A percentile compares a stretch with the other conserved stretches of the same genome.
These are phyloP conservation scores for Xenus cinereus DNA, from an alignment of 2,113 vertebrate species.

Conservation along the genomic window DNA sequence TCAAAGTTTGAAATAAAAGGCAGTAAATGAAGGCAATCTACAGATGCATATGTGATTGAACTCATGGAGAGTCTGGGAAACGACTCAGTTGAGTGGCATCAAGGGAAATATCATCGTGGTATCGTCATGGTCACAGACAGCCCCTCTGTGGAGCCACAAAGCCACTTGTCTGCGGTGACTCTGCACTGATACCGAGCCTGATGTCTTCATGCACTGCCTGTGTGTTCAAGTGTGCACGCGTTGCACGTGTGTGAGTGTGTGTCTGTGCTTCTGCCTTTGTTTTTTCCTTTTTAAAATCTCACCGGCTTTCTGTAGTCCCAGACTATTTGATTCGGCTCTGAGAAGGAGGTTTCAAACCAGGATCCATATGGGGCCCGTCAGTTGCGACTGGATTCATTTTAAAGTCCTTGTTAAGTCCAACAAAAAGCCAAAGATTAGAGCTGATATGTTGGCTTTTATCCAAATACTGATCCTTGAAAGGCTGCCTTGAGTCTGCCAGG, in stretches of 20 bases:
- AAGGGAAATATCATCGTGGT: not conserved
- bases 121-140: slow-evolving; percentile 22
- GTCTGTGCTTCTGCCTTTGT: not conserved
- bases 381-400: slow-evolving; percentile 62
- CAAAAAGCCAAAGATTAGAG: slow-evolving; percentile 69
- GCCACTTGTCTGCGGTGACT: not conserved
- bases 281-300: not conserved
- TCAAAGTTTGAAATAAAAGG: slow-evolving; percentile 20
- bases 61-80: not conserved
- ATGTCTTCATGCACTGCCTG: not conserved
- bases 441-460: slow-evolving; percentile 61
- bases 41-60: not conserved
- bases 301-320: not conserved
- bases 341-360: slow-evolving; percentile 37
- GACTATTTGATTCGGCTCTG: not conserved
- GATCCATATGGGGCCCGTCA: slow-evolving; percentile 64
- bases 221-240: too few relatives aligned
- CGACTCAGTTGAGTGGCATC: not conserved
- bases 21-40: not conserved
- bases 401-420: slow-evolving; percentile 68
- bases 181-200: accelerated
- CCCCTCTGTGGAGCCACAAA: not conserved
- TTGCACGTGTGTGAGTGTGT: too few relatives aligned
- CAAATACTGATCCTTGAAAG: slow-evolving; percentile 60
- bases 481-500: slow-evolving; percentile 40